These are phyloP conservation scores for Acrocephalus arundinaceus DNA, from an alignment of 2,113 vertebrate genomes.

Conservation along the genomic window DNA sequence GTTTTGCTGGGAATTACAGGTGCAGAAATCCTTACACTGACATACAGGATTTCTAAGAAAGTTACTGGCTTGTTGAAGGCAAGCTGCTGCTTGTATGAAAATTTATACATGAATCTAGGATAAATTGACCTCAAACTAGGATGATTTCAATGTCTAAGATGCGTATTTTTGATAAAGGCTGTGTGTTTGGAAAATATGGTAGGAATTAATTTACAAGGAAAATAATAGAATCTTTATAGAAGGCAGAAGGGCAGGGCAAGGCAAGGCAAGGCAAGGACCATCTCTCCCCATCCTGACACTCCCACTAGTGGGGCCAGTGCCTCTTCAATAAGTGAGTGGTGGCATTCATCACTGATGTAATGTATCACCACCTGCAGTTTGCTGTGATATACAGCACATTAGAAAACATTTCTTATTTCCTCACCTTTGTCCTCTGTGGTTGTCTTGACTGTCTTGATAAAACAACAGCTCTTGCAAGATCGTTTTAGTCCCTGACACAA, in stretches of 20 bases:
- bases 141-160: not conserved
- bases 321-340: fast-evolving
- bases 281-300: not conserved
- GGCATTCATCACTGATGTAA: fast-evolving
- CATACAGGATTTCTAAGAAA: not conserved
- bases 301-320: not conserved
- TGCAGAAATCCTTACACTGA: not conserved
- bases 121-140: not conserved
- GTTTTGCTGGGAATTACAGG: not conserved
- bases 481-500: not conserved
- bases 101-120: not conserved
- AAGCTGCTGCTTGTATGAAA: not conserved
- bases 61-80: not conserved
- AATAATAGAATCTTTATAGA: not conserved
- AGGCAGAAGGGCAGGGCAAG: not conserved
- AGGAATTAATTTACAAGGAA: not conserved
- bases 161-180: not conserved
- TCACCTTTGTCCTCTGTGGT: not conserved
- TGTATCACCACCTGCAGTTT: not conserved
- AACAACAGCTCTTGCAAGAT: not conserved
- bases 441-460: not conserved
- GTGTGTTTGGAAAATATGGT: not conserved
- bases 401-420: not conserved
- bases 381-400: not conserved
- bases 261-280: not conserved